Percentiles rank a stretch among this genome's conserved stretches.
Conservation (phyloP, 2,113 vertebrate species). For the Dermatemys mawii region DNA sequence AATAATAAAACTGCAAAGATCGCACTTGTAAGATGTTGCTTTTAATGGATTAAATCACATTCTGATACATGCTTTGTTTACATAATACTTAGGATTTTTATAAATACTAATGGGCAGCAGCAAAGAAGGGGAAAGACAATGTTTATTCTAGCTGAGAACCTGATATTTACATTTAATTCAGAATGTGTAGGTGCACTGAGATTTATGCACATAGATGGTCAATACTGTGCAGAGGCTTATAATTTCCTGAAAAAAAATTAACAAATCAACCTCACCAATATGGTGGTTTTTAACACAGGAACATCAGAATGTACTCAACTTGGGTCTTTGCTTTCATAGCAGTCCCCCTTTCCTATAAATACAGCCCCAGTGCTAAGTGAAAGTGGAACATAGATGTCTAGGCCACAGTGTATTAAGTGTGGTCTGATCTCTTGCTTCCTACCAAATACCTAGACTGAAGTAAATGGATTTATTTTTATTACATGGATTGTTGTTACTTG, state of each 20-base stretch:
- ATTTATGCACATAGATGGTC: not conserved
- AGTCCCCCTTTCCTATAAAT: not conserved
- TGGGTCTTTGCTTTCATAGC: not conserved
- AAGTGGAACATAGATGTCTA: not conserved
- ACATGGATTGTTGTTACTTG: rapidly evolving
- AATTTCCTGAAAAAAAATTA: not conserved
- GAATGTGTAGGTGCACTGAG: not conserved
- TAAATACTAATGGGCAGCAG: not conserved
- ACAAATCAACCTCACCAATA: not conserved
- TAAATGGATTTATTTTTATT: not conserved
- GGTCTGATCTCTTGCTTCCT: not conserved
- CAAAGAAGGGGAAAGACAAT: not conserved
- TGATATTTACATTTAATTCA: too few relatives aligned
- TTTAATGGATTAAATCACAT: not conserved
- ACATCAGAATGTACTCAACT: not conserved
- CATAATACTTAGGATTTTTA: not conserved
- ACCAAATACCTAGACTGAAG: not conserved
- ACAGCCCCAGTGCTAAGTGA: not conserved
- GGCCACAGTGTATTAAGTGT: too few relatives aligned
- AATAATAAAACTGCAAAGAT: not conserved
- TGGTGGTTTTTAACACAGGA: not conserved
- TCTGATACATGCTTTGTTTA: not conserved
- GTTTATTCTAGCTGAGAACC: not conserved
- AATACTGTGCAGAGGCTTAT: not conserved
- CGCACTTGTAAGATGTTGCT: not conserved